Percentiles rank a stretch among this genome's conserved stretches.
These are phyloP conservation scores for Hydropsyche betteni DNA, from an alignment of 2,888 invertebrate species.

Conservation along the genomic window DNA sequence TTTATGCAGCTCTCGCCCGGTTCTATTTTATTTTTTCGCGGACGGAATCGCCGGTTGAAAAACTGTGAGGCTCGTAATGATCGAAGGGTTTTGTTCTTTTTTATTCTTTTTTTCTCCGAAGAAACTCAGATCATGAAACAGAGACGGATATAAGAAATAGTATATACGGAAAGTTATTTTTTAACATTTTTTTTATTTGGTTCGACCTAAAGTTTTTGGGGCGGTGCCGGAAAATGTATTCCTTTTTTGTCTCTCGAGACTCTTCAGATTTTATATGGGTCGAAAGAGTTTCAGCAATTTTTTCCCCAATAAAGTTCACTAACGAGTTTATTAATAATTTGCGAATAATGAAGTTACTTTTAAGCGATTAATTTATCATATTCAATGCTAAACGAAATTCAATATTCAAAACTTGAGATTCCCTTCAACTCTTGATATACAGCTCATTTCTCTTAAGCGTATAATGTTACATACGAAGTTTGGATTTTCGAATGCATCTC, in stretches of 20 bases:
- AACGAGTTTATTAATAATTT: too few relatives aligned
- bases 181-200: neutral
- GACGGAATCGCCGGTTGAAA: neutral
- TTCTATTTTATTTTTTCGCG: too few relatives aligned
- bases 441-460: too few relatives aligned
- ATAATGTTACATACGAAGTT: too few relatives aligned
- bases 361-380: too few relatives aligned
- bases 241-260: conserved; percentile 10
- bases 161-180: too few relatives aligned
- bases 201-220: neutral
- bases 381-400: too few relatives aligned
- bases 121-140: neutral
- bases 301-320: neutral
- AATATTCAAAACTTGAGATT: too few relatives aligned
- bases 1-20: too few relatives aligned
- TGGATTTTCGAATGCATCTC: too few relatives aligned
- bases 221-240: neutral
- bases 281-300: neutral
- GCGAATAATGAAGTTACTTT: too few relatives aligned
- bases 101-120: neutral
- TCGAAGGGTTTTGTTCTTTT: neutral
- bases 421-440: too few relatives aligned
- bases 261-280: conserved; percentile 13
- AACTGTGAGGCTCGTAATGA: neutral
- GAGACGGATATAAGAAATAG: neutral